Percentiles rank a stretch among this genome's conserved stretches.
phyloP scores from a whole-genome alignment of 2,888 invertebrate species.

The Heliconius charithonia region DNA sequence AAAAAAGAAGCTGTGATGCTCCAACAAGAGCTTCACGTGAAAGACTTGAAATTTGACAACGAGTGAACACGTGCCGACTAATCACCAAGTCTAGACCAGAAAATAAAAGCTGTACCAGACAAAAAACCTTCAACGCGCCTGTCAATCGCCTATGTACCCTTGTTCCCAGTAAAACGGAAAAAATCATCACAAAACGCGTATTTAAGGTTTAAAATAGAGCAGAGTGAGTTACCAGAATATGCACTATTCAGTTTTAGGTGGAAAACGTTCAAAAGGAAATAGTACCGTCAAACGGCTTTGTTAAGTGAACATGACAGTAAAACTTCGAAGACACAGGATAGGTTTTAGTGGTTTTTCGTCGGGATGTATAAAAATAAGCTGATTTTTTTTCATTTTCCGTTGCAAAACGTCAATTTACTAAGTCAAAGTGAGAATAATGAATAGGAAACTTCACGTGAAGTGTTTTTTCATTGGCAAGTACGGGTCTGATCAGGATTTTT shows the following conservation, averaged over 20 bases:
- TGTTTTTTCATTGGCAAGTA: not conserved
- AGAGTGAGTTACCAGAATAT: conserved; percentile 61
- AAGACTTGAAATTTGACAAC: conserved; percentile 56
- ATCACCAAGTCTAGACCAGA: conserved; percentile 63
- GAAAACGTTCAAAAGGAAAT: conserved; percentile 49
- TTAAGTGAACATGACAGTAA: conserved; percentile 44
- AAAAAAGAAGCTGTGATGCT: conserved; percentile 47
- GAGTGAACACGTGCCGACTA: conserved; percentile 65
- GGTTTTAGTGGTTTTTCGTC: conserved; percentile 33
- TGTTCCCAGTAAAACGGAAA: conserved; percentile 45
- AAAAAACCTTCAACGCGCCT: conserved; percentile 61
- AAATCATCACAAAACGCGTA: conserved; percentile 56
- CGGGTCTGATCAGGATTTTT: too few species aligned
- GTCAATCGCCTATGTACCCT: conserved; percentile 60
- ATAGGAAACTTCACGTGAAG: too few species aligned
- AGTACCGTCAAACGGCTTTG: conserved; percentile 44
- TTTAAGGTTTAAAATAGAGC: conserved; percentile 66
- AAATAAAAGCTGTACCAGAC: conserved; percentile 56
- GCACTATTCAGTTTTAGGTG: conserved; percentile 57
- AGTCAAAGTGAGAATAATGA: not conserved
- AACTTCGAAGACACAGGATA: conserved; percentile 37
- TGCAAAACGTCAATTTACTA: not conserved
- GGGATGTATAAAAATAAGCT: conserved; percentile 27
- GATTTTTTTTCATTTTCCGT: not conserved
- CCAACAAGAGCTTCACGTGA: conserved; percentile 53